Percentiles rank a stretch among this genome's conserved stretches.
These are phyloP conservation scores for Manis pentadactyla DNA, from an alignment of 2,797 vertebrate species.

Conservation along the genomic window DNA sequence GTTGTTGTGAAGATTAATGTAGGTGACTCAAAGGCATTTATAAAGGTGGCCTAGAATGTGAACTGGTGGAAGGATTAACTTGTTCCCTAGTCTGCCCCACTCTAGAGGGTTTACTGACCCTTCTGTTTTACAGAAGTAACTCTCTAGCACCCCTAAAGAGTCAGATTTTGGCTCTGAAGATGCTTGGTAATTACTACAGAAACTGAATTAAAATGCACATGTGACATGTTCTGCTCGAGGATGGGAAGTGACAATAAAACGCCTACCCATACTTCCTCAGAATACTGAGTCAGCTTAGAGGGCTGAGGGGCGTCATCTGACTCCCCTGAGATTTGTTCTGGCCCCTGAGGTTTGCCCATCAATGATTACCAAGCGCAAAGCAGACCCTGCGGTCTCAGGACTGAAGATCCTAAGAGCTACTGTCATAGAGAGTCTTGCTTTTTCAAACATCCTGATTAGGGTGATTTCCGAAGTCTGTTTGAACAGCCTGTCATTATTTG, in stretches of 20 bases:
- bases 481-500: constrained; percentile 90
- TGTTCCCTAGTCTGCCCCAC: neutral
- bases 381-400: constrained; percentile 68
- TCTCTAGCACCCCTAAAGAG: neutral
- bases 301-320: neutral
- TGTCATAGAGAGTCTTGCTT: constrained; percentile 79
- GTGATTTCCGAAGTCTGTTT: constrained; percentile 90
- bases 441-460: constrained; percentile 91
- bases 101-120: neutral
- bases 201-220: neutral
- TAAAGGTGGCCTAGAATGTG: neutral
- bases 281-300: constrained; percentile 69
- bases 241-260: constrained; percentile 64
- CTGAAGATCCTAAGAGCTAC: constrained; percentile 81
- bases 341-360: neutral
- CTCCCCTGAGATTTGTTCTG: neutral
- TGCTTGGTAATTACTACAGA: neutral
- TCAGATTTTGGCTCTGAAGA: constrained; percentile 25
- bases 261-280: neutral
- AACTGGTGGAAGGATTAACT: neutral
- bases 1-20: neutral
- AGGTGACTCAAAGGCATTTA: neutral
- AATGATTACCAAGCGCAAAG: neutral
- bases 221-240: neutral
- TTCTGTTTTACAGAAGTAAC: neutral